Base-by-base conservation (phyloP, 2,888 invertebrate species). In the Heliothis peltigera region DNA sequence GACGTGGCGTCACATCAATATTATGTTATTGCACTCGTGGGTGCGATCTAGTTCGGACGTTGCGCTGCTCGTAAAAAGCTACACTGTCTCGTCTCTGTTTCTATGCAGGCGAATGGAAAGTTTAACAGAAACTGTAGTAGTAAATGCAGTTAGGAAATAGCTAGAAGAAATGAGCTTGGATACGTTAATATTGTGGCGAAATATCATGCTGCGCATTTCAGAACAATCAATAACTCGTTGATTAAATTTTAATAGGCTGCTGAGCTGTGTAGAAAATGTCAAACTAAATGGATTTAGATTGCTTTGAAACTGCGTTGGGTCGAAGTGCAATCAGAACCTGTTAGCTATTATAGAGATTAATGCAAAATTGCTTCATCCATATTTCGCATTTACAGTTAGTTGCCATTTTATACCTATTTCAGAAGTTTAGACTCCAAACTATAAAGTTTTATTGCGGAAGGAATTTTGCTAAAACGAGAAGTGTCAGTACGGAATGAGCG, bases 1-100 rank as follows among this genome's bases (percentile, higher is more conserved):
- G 59, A 60, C 46, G 60, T 68, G 52, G 68, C 61, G 60, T 62
- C 62, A 65, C 72, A 70, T 79, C 80, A 68, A 79, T 79, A 70
- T 62, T 49, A 60, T 62, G 65, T 77, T 74, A 77, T 69, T 73
- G 64, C 72, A 59, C 79, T 64, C 68, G 60, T 59, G 70, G 68
- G 70, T 57, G 58, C 68, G 63, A 70, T 73, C 52, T 52, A 68
- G 65, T 72, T 67, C 58, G 58, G 70, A 67, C 67, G 64, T 19
- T 35, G 58, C 49, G 63, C 43, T 39, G 61, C 64, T 66, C 80
- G 60, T 70, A 70, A 79, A 73, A 70, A 67, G 60, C 43, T 52
- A 56, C 59, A 71, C 49, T 57, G 48, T 61, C 35, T 35, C 35
- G 15, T 15, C 61, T 68, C 68, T 78, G 59, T 72, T 70, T 54